Conservation (phyloP, 2,888 invertebrate genomes). For the Tiliacea aurago region DNA sequence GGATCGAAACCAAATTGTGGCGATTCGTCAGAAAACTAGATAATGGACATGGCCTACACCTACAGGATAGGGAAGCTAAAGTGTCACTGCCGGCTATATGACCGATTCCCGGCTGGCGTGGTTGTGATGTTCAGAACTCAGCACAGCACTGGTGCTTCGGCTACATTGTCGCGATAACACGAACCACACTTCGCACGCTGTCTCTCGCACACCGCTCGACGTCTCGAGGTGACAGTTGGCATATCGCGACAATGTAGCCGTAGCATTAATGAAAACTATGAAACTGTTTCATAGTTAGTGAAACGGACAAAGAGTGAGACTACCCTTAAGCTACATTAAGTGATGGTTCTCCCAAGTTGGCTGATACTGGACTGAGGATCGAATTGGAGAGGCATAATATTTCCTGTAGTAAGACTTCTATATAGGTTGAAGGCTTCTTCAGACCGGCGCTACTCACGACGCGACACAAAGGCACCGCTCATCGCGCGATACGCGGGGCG, state of each 20-base stretch:
- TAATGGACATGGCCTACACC: background rate
- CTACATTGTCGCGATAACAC: no score
- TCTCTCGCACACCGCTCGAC: no score
- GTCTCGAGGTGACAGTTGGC: no score
- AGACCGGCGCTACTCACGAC: no score
- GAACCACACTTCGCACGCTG: no score
- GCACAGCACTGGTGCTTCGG: no score
- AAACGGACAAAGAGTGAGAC: background rate
- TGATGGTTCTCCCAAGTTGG: background rate
- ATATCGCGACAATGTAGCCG: no score
- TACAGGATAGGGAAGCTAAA: background rate
- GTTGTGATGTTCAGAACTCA: no score
- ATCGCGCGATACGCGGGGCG: no score
- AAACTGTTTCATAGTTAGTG: background rate
- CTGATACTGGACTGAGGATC: background rate
- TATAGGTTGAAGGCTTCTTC: background rate
- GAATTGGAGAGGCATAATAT: background rate
- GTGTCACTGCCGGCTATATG: background rate
- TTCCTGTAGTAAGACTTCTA: background rate
- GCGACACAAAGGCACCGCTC: no score
- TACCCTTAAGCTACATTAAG: background rate
- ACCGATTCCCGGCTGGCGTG: background rate
- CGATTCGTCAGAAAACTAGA: background rate
- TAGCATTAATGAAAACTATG: background rate
- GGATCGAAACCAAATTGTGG: background rate